Base-by-base conservation (phyloP, 2,888 invertebrate genomes). In the Acronicta psi region DNA sequence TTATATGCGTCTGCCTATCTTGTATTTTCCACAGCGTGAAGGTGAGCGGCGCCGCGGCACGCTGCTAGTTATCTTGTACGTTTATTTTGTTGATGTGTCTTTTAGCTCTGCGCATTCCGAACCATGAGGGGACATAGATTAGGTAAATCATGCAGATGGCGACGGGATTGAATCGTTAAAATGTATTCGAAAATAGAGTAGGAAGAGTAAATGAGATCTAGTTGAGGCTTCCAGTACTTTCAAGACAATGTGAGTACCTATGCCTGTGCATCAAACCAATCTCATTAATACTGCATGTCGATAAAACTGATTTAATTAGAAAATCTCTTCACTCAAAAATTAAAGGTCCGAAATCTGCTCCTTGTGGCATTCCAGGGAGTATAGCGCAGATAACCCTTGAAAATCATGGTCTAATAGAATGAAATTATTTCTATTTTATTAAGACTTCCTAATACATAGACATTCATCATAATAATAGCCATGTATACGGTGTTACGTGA, bases 21-120 rank as follows among this genome's bases (percentile, higher is more conserved):
- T 29, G 36, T 41, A 59, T 46, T 43, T 40, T 20, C 50, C 17
- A 29, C 50, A 47, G 68, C 68, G 54, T 72, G 73, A 59, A 68
- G 68, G 68, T 72, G 69, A 69, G 69, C 50, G 69, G 69, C 52
- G 53, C 69, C 69, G 75, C 80, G 75, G 77, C 77, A 73, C 56
- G 67, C 73, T 69, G 72, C 79, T 73, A 77, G 83, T 81, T 87
- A 86, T 88, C 86, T 80, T 80, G 84, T 88, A 86, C 74, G 89
- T 90, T 91, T 92, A 92, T 91, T 89, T 88, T 88, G 86, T 89
- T 87, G 87, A 87, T 90, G 90, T 89, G 90, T 87, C 86, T 87
- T 88, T 89, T 90, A 86, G 86, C 85, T 84, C 84, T 76, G 84
- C 84, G 86, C 91, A 92, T 92, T 90, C 91, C 91, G 82, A 80